Conservation (phyloP, 2,113 vertebrate species). For the Grallaria varia region DNA sequence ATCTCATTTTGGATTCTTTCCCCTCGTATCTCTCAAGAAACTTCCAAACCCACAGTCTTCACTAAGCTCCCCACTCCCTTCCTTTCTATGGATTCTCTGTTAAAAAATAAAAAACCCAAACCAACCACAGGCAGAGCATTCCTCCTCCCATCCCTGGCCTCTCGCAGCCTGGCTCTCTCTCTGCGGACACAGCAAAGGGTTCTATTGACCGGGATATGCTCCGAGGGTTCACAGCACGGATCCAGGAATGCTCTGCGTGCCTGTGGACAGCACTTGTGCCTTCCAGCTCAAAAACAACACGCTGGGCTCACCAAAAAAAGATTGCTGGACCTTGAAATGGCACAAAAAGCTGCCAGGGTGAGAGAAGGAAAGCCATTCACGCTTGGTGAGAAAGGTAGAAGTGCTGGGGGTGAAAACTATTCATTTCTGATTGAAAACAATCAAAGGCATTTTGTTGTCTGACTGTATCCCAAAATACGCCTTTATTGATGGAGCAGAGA, state of each 20-base stretch:
- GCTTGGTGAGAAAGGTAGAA: neutral
- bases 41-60: neutral
- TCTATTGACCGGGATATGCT: neutral
- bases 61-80: neutral
- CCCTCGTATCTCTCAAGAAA: neutral
- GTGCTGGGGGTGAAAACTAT: neutral
- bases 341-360: neutral
- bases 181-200: neutral
- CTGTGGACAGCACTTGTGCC: neutral
- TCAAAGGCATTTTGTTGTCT: neutral
- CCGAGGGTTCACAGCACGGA: neutral
- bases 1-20: neutral
- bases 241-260: neutral
- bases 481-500: neutral
- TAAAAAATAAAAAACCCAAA: neutral
- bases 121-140: neutral
- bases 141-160: neutral
- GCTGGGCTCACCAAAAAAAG: conserved; percentile 10
- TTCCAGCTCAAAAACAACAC: neutral
- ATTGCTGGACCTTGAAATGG: conserved; percentile 19
- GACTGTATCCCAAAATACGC: neutral
- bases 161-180: neutral
- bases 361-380: neutral
- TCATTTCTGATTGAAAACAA: neutral
- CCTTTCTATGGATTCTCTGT: neutral